Evolutionary conservation across 1,140 invertebrate genomes (phyloP).

Genomic region (Daktulosphaira vitifoliae): DNA sequence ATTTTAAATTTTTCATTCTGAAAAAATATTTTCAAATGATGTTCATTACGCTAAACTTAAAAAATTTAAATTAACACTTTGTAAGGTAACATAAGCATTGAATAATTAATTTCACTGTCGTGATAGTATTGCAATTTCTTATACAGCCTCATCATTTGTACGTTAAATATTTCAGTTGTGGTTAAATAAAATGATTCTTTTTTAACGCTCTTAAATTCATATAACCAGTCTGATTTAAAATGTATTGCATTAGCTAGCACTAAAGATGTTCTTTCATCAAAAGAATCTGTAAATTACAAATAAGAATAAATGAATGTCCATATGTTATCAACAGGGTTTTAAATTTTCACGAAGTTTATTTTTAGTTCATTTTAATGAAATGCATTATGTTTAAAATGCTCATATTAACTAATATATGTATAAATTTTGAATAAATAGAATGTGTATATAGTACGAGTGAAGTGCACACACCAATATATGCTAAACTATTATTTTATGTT

Average conservation of each 20-base stretch:
- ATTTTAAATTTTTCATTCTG: slow-evolving; percentile 14
- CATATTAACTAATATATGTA: too few relatives aligned
- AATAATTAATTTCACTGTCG: slow-evolving; percentile 43
- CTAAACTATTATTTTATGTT: too few relatives aligned
- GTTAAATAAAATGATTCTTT: slow-evolving; percentile 47
- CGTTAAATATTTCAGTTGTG: slow-evolving; percentile 45
- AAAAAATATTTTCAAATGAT: neutral
- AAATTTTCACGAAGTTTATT: too few relatives aligned
- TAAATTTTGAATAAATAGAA: too few relatives aligned
- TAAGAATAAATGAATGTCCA: too few relatives aligned
- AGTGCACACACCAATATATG: too few relatives aligned
- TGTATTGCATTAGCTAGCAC: slow-evolving; percentile 75
- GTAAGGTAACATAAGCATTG: slow-evolving; percentile 53
- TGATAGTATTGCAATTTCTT: slow-evolving; percentile 46
- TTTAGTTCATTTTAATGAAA: too few relatives aligned
- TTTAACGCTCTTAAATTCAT: slow-evolving; percentile 47
- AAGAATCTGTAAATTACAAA: slow-evolving; percentile 44
- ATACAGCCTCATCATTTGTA: slow-evolving; percentile 56
- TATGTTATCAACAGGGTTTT: too few relatives aligned
- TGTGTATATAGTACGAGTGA: too few relatives aligned
- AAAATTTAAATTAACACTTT: slow-evolving; percentile 37
- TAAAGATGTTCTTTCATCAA: slow-evolving; percentile 50
- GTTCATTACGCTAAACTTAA: neutral
- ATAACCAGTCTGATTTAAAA: slow-evolving; percentile 66
- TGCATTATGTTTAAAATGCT: too few relatives aligned